phyloP scores from a whole-genome alignment of 2,888 invertebrate genomes.

The Nowickia ferox region DNA sequence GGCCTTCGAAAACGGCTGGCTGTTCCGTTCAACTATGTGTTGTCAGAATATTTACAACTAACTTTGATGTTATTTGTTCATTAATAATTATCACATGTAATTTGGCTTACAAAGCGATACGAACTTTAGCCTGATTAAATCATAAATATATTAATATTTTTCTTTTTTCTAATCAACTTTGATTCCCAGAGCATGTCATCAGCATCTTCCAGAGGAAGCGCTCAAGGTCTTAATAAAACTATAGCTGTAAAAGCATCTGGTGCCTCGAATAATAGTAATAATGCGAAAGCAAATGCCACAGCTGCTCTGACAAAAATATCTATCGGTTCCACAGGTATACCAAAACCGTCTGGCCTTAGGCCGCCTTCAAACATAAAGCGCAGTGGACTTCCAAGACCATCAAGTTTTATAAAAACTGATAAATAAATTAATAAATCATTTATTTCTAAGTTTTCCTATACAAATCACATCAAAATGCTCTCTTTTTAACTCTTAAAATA shows the following conservation, averaged over 20 bases:
- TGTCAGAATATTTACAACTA: too few species aligned
- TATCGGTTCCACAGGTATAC: slow-evolving; percentile 79
- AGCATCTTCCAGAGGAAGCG: slow-evolving; percentile 81
- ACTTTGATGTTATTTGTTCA: too few species aligned
- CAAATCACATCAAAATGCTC: slow-evolving; percentile 36
- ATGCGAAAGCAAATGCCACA: slow-evolving; percentile 45
- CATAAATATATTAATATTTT: too few species aligned
- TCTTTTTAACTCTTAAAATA: slow-evolving; percentile 43
- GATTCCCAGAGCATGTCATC: slow-evolving; percentile 81
- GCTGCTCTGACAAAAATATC: slow-evolving; percentile 78
- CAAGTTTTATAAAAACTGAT: slow-evolving; percentile 65
- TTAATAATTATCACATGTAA: too few species aligned
- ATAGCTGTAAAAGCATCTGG: slow-evolving; percentile 53
- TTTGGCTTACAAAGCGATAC: too few species aligned
- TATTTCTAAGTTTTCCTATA: slow-evolving; percentile 38
- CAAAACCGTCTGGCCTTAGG: slow-evolving; percentile 81
- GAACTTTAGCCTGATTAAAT: too few species aligned
- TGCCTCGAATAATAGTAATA: slow-evolving; percentile 11
- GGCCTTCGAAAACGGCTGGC: too few species aligned
- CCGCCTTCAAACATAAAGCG: slow-evolving; percentile 79
- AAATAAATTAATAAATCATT: slow-evolving; percentile 54
- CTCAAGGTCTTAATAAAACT: slow-evolving; percentile 74
- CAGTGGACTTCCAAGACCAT: slow-evolving; percentile 80
- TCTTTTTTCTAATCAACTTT: slow-evolving; percentile 8
- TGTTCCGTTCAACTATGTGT: too few species aligned